These are phyloP conservation scores for Nipponacmea schrenckii DNA, from an alignment of 2,888 invertebrate species.

Conservation along the genomic window DNA sequence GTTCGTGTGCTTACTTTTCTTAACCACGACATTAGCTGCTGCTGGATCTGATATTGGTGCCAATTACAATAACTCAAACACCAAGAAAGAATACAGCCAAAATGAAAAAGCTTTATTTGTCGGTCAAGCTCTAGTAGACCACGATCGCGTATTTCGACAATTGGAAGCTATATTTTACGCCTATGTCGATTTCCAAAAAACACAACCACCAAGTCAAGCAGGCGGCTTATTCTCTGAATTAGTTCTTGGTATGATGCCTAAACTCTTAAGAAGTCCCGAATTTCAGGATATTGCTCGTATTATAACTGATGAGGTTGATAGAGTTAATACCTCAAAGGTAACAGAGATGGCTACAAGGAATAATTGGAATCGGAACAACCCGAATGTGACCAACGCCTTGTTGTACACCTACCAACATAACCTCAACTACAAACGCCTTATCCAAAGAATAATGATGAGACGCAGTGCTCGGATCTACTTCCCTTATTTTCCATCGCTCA, in stretches of 20 bases:
- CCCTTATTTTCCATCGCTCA: conserved; percentile 25
- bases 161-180: neutral
- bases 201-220: neutral
- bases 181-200: neutral
- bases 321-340: conserved; percentile 19
- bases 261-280: conserved; percentile 17
- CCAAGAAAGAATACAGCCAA: neutral
- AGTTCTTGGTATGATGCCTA: conserved; percentile 16
- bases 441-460: conserved; percentile 15
- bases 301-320: conserved; percentile 22
- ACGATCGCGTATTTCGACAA: neutral
- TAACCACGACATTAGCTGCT: too few species aligned
- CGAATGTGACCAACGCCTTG: neutral
- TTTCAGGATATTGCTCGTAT: conserved; percentile 17
- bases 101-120: neutral
- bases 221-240: neutral
- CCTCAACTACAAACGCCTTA: conserved; percentile 7
- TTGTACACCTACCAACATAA: conserved; percentile 6
- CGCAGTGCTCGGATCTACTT: conserved; percentile 25
- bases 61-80: neutral
- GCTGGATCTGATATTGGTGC: neutral
- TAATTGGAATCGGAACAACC: neutral
- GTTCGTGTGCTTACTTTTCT: too few species aligned
- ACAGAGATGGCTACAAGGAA: neutral
- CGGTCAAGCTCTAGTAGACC: neutral